A percentile compares a stretch with the other conserved stretches of the same genome.
Conservation (phyloP, 2,113 vertebrate genomes). For the Xerus inauris region DNA sequence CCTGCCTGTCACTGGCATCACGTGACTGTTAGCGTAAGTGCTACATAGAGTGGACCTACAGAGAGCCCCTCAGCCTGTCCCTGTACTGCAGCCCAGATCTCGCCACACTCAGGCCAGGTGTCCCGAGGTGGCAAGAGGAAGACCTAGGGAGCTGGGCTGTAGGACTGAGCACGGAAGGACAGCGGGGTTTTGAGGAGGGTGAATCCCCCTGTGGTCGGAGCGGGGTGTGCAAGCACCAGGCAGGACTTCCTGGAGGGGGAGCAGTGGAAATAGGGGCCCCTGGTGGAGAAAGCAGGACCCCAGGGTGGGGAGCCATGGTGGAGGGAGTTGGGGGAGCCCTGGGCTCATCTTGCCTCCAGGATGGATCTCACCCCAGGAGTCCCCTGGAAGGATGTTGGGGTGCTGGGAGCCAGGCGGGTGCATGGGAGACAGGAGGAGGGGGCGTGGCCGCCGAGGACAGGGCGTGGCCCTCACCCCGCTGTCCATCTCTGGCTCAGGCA, state of each 20-base stretch:
- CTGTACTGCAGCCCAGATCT: not conserved
- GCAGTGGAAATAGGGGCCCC: not conserved
- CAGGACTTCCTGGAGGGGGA: not conserved
- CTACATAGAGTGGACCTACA: not conserved
- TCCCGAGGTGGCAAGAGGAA: not conserved
- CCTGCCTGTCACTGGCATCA: no score
- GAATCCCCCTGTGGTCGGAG: not conserved
- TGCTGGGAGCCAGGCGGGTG: not conserved
- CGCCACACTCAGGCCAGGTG: fast-evolving
- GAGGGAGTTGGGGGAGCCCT: not conserved
- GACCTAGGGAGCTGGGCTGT: not conserved
- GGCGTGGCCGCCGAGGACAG: not conserved
- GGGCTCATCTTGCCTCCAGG: not conserved
- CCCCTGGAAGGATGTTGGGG: not conserved
- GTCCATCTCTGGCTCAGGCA: not conserved
- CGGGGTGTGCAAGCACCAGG: not conserved
- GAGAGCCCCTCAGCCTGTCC: not conserved
- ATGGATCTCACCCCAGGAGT: not conserved
- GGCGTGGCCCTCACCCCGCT: no score
- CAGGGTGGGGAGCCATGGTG: not conserved
- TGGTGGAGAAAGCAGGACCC: not conserved
- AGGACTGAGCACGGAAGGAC: not conserved
- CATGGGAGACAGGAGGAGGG: not conserved
- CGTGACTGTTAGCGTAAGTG: not conserved
- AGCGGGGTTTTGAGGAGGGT: not conserved